phyloP scores from a whole-genome alignment of 2,113 vertebrate genomes.

The Jaculus jaculus region DNA sequence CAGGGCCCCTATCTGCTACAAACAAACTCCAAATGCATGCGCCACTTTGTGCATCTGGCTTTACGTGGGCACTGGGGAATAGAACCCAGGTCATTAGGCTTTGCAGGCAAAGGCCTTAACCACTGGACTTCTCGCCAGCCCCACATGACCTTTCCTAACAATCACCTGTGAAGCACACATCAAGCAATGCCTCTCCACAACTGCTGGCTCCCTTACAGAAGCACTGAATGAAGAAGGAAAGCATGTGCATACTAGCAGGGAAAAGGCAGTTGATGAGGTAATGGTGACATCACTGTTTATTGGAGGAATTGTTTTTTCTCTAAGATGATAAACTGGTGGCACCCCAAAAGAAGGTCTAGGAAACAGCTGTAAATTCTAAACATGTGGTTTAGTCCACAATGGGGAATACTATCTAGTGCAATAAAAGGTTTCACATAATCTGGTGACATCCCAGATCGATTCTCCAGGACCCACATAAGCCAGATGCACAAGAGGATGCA shows the following conservation, averaged over 20 bases:
- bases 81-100: too few species aligned
- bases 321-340: background rate
- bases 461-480: too few species aligned
- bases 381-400: background rate
- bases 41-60: too few species aligned
- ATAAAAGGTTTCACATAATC: background rate
- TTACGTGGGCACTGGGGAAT: too few species aligned
- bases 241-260: background rate
- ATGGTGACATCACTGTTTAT: background rate
- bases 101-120: too few species aligned
- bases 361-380: background rate
- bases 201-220: background rate
- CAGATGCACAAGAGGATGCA: too few species aligned
- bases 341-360: background rate
- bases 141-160: background rate
- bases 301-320: conserved; percentile 16
- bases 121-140: too few species aligned
- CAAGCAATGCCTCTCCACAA: background rate
- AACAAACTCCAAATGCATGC: too few species aligned
- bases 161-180: background rate
- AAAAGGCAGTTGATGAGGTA: background rate
- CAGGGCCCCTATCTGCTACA: too few species aligned
- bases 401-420: background rate
- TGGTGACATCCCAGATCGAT: too few species aligned
- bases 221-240: background rate